These are phyloP conservation scores for Selenia dentaria DNA, from an alignment of 2,888 invertebrate genomes.

Conservation along the genomic window DNA sequence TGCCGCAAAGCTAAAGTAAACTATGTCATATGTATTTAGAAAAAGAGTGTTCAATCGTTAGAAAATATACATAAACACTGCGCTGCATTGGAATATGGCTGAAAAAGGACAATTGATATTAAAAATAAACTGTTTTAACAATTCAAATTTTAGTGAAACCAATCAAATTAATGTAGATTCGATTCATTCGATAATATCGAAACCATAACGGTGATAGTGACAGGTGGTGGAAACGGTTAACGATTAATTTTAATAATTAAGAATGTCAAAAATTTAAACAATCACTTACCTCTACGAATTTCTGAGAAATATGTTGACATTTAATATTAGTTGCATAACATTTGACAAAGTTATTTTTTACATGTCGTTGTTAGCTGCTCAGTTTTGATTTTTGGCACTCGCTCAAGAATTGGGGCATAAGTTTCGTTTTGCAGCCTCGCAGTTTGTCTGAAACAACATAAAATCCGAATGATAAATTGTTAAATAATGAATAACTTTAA, in stretches of 20 bases:
- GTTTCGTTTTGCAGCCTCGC: slow-evolving; percentile 45
- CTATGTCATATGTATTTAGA: too few relatives aligned
- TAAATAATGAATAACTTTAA: too few relatives aligned
- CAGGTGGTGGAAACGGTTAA: background rate
- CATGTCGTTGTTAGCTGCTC: slow-evolving; percentile 70
- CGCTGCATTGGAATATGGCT: too few relatives aligned
- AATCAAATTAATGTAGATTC: background rate
- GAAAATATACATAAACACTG: too few relatives aligned
- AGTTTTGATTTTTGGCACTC: slow-evolving; percentile 67
- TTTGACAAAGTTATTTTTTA: slow-evolving; percentile 78
- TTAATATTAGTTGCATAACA: slow-evolving; percentile 57
- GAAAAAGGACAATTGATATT: too few relatives aligned
- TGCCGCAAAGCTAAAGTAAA: slow-evolving; percentile 51
- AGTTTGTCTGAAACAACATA: slow-evolving; percentile 17
- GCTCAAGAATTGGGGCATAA: slow-evolving; percentile 62
- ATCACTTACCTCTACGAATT: slow-evolving; percentile 3
- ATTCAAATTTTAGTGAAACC: background rate
- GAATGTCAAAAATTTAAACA: too few relatives aligned
- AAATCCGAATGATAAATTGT: too few relatives aligned
- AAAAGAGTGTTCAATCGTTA: too few relatives aligned
- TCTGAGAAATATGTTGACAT: slow-evolving; percentile 43
- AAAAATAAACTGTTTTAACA: too few relatives aligned
- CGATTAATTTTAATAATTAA: background rate
- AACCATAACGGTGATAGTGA: slow-evolving; percentile 3
- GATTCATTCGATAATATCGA: background rate